Conservation (phyloP, 2,113 vertebrate species). For the Pseudorasbora parva region DNA sequence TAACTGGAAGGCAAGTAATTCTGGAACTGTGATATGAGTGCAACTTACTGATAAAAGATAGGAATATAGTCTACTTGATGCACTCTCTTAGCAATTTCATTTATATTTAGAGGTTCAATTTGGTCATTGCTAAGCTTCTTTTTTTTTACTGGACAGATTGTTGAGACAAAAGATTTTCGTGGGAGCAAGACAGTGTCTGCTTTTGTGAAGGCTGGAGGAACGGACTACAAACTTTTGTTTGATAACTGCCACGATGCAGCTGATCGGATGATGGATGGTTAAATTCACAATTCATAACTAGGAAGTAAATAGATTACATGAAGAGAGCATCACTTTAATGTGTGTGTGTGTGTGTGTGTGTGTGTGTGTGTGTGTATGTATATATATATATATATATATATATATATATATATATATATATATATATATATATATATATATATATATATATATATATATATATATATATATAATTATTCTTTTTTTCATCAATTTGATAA, state of each 20-base stretch:
- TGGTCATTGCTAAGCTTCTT: neutral
- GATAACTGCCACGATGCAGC: slow-evolving; percentile 67
- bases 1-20: slow-evolving; percentile 59
- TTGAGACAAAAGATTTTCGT: slow-evolving; percentile 50
- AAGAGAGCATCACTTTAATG: neutral
- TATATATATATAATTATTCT: too few species aligned
- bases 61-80: neutral
- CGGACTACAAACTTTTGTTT: slow-evolving; percentile 56
- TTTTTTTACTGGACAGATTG: slow-evolving; percentile 46
- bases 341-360: too few species aligned
- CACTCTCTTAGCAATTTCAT: neutral
- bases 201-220: slow-evolving; percentile 61
- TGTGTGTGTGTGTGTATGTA: too few species aligned
- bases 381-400: too few species aligned
- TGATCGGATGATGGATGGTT: slow-evolving; percentile 59
- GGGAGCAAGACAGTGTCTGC: slow-evolving; percentile 63
- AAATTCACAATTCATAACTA: slow-evolving; percentile 4
- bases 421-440: too few species aligned
- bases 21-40: neutral
- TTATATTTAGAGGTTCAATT: neutral
- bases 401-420: too few species aligned
- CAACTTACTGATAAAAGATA: neutral
- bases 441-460: too few species aligned
- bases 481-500: too few species aligned
- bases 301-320: neutral